Evolutionary conservation across 1,140 invertebrate species (phyloP).

Genomic region (Coboldia fuscipes): DNA sequence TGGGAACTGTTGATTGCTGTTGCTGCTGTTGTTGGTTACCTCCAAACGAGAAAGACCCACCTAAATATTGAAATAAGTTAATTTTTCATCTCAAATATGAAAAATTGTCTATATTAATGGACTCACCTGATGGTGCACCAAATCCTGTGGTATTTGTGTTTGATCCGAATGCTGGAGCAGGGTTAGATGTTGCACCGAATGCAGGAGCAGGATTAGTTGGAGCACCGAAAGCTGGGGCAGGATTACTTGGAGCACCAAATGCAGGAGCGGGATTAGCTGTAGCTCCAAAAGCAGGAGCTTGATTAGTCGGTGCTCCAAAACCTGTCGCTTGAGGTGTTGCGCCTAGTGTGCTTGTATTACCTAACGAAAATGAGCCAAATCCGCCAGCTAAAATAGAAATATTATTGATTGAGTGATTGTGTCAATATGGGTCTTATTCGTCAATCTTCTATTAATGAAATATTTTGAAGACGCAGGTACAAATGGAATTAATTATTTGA

Average conservation of each 20-base stretch:
- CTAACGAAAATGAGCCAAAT: slow-evolving; percentile 9
- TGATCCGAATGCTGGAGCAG: slow-evolving; percentile 19
- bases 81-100: slow-evolving; percentile 2
- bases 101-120: slow-evolving; percentile 8
- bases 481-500: too few relatives aligned
- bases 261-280: slow-evolving; percentile 5
- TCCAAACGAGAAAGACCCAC: background rate
- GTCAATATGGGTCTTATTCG: too few relatives aligned
- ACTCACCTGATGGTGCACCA: slow-evolving; percentile 13
- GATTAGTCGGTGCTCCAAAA: slow-evolving; percentile 17
- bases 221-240: slow-evolving; percentile 12
- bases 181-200: slow-evolving; percentile 15
- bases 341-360: slow-evolving; percentile 3
- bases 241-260: slow-evolving; percentile 11
- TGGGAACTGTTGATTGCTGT: slow-evolving; percentile 10
- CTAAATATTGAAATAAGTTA: slow-evolving; percentile 1
- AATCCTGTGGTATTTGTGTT: slow-evolving; percentile 14
- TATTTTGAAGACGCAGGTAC: too few relatives aligned
- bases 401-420: too few relatives aligned
- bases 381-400: slow-evolving; percentile 10
- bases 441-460: too few relatives aligned
- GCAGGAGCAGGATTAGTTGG: slow-evolving; percentile 9
- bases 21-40: slow-evolving; percentile 10
- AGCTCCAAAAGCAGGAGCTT: slow-evolving; percentile 6
- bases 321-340: slow-evolving; percentile 18